A percentile compares a stretch with the other conserved stretches of the same genome.
Evolutionary conservation across 2,888 invertebrate species (phyloP).

Genomic region (Hirudinaria manillensis): DNA sequence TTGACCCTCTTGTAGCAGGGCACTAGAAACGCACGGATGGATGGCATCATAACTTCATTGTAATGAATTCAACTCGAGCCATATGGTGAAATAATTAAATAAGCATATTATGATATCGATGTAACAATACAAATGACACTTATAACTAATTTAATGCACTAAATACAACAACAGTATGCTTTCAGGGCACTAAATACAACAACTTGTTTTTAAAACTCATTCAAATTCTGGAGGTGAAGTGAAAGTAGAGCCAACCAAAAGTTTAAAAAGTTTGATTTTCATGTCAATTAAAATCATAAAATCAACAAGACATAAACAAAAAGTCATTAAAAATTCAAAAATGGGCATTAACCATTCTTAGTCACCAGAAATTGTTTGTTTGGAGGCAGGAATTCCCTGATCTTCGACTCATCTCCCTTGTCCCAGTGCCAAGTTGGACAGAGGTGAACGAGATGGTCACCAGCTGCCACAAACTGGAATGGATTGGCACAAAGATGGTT

Average conservation of each 20-base stretch:
- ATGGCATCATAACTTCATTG: no score
- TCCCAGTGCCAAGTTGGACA: conserved; percentile 99
- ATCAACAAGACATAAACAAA: background rate
- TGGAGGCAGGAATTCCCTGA: conserved; percentile 80
- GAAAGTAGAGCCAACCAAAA: no score
- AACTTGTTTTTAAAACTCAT: no score
- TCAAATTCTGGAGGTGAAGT: no score
- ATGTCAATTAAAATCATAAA: background rate
- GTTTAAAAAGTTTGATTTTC: no score
- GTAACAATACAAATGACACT: background rate
- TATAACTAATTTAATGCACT: background rate
- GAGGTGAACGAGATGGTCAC: conserved; percentile 95
- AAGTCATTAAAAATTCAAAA: conserved; percentile 6
- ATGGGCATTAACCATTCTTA: conserved; percentile 62
- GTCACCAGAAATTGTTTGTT: conserved; percentile 96
- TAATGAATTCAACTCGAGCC: no score
- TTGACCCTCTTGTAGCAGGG: conserved; percentile 92
- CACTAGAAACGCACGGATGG: conserved; percentile 59
- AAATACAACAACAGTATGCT: background rate
- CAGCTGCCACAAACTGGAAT: conserved; percentile 81
- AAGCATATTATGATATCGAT: no score
- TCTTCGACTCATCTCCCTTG: conserved; percentile 79
- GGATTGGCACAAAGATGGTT: background rate
- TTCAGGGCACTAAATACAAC: no score
- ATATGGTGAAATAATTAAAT: no score